Evolutionary conservation across 1,140 invertebrate genomes (phyloP), one percentile per base, ranked within the genome.

Genomic region (Pomacea maculata): DNA sequence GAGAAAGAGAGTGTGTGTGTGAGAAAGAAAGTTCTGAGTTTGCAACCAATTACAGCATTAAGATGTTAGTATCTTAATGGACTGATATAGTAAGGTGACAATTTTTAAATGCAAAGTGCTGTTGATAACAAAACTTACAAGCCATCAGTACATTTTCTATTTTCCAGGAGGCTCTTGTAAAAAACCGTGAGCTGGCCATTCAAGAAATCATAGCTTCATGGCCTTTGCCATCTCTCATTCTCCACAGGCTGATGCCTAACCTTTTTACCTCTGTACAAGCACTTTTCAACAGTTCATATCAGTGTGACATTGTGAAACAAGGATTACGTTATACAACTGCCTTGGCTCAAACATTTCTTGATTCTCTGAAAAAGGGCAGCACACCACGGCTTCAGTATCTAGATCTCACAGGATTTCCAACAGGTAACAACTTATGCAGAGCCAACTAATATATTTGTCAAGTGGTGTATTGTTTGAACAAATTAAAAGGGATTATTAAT

Each of bases 321-420:
- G 86, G 86, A 57, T 71, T 89, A 57, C 84, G 87, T 52, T 89
- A 87, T 76, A 89, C 88, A 15, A 89, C 88, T n/a, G 81, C 82
- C 67, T 67, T 89, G 54, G 84, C 85, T 21, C 87, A 88, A 68
- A 86, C 85, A 55, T 89, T 89, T 65, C 78, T 89, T 19, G 85
- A 89, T 64, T 84, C 86, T 71, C 75, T 88, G 21, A 88, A 77
- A 86, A 86, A 64, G 81, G 82, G 75, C 79, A 79, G 61, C 83
- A 52, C 34, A 34, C 87, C 85, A 12, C 87, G 86, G 72, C 72
- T 89, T 17, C 71, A 81, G 34, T 87, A 80, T 79, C 76, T 89
- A 21, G 88, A 89, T 80, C 77, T 89, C 71, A 83, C 88, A 75
- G 88, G 88, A 64, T 89, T 83, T 82, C 88, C 88, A 14, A 85